phyloP scores from a whole-genome alignment of 2,113 vertebrate species.

The Leucosticte australis region DNA sequence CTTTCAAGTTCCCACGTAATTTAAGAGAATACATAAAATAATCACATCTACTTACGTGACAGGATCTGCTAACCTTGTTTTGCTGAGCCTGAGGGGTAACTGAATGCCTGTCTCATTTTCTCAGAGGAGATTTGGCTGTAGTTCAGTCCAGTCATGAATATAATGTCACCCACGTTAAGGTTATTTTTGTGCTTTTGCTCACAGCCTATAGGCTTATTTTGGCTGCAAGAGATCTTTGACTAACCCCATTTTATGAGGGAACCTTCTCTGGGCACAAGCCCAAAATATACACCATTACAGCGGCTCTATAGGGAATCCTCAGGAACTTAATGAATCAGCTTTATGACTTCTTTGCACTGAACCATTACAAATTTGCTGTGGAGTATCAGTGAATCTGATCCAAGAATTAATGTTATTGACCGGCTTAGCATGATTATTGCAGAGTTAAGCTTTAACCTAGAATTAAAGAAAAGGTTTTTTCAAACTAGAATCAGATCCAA shows the following conservation, averaged over 20 bases:
- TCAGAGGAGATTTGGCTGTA: not conserved
- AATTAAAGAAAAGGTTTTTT: not conserved
- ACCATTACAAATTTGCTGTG: not conserved
- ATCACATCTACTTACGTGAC: not conserved
- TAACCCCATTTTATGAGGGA: not conserved
- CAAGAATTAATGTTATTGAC: not conserved
- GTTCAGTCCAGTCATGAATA: not conserved
- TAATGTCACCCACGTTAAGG: not conserved
- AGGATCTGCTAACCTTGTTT: not conserved
- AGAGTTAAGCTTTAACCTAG: not conserved
- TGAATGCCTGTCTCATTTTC: not conserved
- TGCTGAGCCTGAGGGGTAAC: not conserved
- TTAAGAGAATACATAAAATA: not conserved
- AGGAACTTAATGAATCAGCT: constrained; percentile 2
- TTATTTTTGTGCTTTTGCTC: constrained; percentile 6
- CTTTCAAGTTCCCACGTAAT: not conserved
- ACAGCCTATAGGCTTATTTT: not conserved
- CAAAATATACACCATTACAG: constrained; percentile 22
- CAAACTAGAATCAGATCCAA: not conserved
- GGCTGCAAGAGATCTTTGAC: not conserved
- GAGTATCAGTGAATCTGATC: not conserved
- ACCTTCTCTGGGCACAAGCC: not conserved
- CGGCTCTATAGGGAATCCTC: not conserved
- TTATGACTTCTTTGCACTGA: constrained; percentile 11
- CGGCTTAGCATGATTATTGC: not conserved